phyloP scores from a whole-genome alignment of 2,888 invertebrate genomes.

The Hoplodrina blanda region DNA sequence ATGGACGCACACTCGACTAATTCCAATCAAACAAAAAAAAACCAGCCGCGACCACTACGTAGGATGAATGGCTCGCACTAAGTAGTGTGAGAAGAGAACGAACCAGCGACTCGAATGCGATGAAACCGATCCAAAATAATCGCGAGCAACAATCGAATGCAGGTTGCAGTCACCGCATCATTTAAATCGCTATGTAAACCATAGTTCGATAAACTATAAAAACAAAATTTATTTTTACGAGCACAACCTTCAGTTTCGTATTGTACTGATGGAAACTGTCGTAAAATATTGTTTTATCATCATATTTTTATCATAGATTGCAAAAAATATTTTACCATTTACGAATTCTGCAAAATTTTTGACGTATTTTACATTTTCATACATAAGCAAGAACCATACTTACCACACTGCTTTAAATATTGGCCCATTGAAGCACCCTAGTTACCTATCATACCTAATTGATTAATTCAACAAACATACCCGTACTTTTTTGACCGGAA shows the following conservation, averaged over 20 bases:
- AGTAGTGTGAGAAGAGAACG: slow-evolving; percentile 6
- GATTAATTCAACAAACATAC: slow-evolving; percentile 52
- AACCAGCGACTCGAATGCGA: slow-evolving; percentile 10
- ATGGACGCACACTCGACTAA: slow-evolving; percentile 22
- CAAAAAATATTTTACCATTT: not conserved
- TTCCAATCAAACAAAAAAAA: slow-evolving; percentile 22
- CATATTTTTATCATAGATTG: not conserved
- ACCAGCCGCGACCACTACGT: not conserved
- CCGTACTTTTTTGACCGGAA: slow-evolving; percentile 33
- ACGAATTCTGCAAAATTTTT: not conserved
- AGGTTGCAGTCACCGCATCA: slow-evolving; percentile 10
- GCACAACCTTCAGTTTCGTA: slow-evolving; percentile 22
- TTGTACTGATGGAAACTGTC: slow-evolving; percentile 26
- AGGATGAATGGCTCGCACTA: not conserved
- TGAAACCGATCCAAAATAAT: slow-evolving; percentile 13
- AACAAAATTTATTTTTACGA: slow-evolving; percentile 53
- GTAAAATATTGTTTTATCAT: slow-evolving; percentile 31
- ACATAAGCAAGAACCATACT: slow-evolving; percentile 24
- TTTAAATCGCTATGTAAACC: slow-evolving; percentile 2
- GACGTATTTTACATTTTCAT: not conserved
- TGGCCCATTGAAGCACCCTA: slow-evolving; percentile 27
- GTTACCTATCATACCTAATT: slow-evolving; percentile 23
- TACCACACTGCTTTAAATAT: slow-evolving; percentile 27
- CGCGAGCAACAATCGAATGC: slow-evolving; percentile 21
- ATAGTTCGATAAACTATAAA: slow-evolving; percentile 32